Conservation (phyloP, 2,797 vertebrate genomes). For the Takifugu rubripes region DNA sequence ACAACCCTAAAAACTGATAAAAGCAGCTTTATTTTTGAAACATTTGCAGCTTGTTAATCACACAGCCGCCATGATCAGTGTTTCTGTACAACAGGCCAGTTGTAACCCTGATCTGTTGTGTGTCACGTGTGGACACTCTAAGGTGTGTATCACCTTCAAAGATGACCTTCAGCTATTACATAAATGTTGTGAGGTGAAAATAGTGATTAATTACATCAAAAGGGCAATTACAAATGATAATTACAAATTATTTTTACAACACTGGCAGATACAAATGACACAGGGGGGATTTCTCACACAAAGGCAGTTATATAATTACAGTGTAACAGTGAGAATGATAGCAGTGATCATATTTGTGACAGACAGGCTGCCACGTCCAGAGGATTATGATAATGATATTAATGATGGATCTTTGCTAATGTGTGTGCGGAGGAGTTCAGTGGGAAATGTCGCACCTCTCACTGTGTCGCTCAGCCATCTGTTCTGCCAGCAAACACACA, state of each 20-base stretch:
- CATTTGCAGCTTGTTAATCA: not conserved
- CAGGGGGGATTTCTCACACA: constrained; percentile 38
- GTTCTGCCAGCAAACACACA: constrained; percentile 50
- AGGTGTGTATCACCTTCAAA: not conserved
- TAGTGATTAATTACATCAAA: constrained; percentile 37
- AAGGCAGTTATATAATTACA: constrained; percentile 59
- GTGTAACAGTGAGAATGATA: constrained; percentile 59
- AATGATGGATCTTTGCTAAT: constrained; percentile 66
- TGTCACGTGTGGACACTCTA: not conserved
- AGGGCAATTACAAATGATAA: constrained; percentile 34
- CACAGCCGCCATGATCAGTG: not conserved
- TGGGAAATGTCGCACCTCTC: constrained; percentile 69
- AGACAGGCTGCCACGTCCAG: constrained; percentile 60
- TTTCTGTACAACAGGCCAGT: not conserved
- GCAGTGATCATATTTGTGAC: constrained; percentile 64
- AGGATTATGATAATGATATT: constrained; percentile 73
- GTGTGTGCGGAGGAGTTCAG: constrained; percentile 60
- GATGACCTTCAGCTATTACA: constrained; percentile 8
- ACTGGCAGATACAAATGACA: constrained; percentile 49
- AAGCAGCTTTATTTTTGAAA: no score
- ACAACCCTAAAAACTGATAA: no score
- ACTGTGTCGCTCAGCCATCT: constrained; percentile 78
- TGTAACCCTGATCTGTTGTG: not conserved
- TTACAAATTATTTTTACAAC: constrained; percentile 40
- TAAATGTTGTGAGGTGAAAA: constrained; percentile 17